A percentile compares a stretch with the other conserved stretches of the same genome.
These are phyloP conservation scores for Crossocerus cetratus DNA, from an alignment of 2,888 invertebrate species.

Conservation along the genomic window DNA sequence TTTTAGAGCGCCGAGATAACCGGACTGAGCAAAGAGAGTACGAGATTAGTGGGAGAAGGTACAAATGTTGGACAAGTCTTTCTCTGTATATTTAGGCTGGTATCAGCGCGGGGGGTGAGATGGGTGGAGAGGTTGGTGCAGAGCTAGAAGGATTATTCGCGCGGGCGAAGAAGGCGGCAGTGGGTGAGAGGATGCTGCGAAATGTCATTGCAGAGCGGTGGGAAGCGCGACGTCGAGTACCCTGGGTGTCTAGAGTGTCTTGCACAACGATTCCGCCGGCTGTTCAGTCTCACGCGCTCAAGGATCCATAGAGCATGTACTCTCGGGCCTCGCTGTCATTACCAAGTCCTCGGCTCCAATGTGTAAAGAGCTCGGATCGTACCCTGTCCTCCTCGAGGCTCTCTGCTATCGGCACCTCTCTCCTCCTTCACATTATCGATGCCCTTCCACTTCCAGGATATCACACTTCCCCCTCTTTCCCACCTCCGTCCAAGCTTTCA, in stretches of 20 bases:
- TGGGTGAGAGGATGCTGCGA: constrained; percentile 20
- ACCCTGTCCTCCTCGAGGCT: constrained; percentile 22
- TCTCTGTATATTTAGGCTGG: too few species aligned
- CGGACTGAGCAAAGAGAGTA: constrained; percentile 1
- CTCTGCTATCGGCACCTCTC: constrained; percentile 34
- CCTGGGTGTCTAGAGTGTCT: constrained; percentile 45
- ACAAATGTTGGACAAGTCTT: too few species aligned
- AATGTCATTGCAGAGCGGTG: constrained; percentile 27
- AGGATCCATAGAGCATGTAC: constrained; percentile 48
- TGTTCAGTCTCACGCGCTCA: constrained; percentile 60
- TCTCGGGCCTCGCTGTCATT: constrained; percentile 52
- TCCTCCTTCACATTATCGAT: constrained; percentile 11
- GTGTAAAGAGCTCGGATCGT: constrained; percentile 30
- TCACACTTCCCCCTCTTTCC: neutral
- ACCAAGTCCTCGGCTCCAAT: constrained; percentile 58
- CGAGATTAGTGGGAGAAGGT: neutral
- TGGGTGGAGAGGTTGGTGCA: neutral
- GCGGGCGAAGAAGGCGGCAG: neutral
- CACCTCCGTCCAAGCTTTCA: neutral
- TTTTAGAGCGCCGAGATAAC: constrained; percentile 10
- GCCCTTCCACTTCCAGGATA: neutral
- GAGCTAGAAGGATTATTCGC: neutral
- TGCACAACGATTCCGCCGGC: constrained; percentile 49
- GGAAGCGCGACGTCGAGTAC: constrained; percentile 38
- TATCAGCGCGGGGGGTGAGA: too few species aligned